Evolutionary conservation across 1,140 invertebrate genomes (phyloP), one percentile per base, ranked within the genome.

Genomic region (Colletes gigas): DNA sequence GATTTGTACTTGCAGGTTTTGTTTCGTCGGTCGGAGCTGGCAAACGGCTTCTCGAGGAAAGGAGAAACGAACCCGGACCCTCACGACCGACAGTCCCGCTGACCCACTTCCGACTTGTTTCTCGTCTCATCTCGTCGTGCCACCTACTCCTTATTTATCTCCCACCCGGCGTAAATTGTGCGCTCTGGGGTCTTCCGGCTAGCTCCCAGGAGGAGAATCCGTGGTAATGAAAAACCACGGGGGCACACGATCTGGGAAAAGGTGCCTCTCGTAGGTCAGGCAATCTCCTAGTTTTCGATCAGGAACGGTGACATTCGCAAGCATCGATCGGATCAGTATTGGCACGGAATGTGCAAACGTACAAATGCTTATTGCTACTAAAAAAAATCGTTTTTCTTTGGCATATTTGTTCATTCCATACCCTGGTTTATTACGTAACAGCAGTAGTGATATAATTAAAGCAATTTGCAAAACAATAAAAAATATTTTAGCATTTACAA

Each of bases 71-170:
- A 90, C 89, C 90, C 90, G 90, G 89, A 91, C 87, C 84, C 83
- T 88, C 82, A 59, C 89, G 89, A 91, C 90, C 89, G 87, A 89
- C 76, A 89, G 88, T 90, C 89, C 89, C 83, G 89, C 81, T 91
- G 89, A 90, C 90, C 89, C 73, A 90, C 89, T 90, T 91, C 86
- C 78, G 83, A 78, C 84, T 87, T 86, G 79, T 88, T 90, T 90
- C 88, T 89, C 88, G 84, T 84, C 78, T 85, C 73, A 83, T 89
- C 76, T 83, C 82, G 72, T 78, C 72, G 76, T 70, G 47, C 88
- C 86, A 85, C 88, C 89, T 84, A 89, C 88, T 91, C 87, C 78
- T 88, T 73, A 72, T 83, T 67, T 80, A 77, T 77, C 76, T 77
- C 79, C 78, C 74, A 71, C 71, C 52, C 55, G 21, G 41, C 12